Evolutionary conservation across 2,797 vertebrate species (phyloP), one percentile per base, ranked within the genome.

Genomic region (Vireo griseus): DNA sequence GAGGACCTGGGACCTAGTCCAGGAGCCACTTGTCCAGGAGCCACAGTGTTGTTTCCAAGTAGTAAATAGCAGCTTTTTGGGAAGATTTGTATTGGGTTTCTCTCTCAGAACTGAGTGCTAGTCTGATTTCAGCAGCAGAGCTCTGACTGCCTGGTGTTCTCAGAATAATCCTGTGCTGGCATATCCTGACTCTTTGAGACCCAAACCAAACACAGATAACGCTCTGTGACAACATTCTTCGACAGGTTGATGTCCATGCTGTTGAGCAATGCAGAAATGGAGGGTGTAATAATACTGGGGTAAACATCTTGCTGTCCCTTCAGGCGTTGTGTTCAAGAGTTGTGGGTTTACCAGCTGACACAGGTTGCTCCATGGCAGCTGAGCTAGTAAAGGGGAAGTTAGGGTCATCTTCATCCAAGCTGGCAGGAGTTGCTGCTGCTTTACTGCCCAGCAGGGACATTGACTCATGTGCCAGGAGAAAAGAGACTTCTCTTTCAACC

Each of bases 41-140:
- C 39, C 39, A n/a, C 3, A 1, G 11, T 52, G 54, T 72, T 83
- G 25, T 86, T 94, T 83, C 57, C 69, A 54, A 22, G 5, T 80
- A 90, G 86, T 89, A 81, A 92, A 92, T 9, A 72, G 54, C 50
- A 90, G 73, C 94, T 92, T 96, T 92, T 58, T 81, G 94, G 35
- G 76, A 86, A 94, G 66, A 28, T 93, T 88, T 94, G 29, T 86
- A 24, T 61, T 86, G 86, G 35, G 31, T 75, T 80, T 90, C 26
- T 42, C n/a, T 84, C 57, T 92, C 29, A 78, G 61, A 61, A 62
- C 42, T 78, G 33, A 42, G 80, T 73, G 79, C 62, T 67, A 15
- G 31, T 91, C 29, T 81, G 78, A 62, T 33, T 92, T 80, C 26
- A 7, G 44, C 74, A 92, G 59, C 3, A 2, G 54, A 82, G 31